phyloP scores from a whole-genome alignment of 1,140 invertebrate species.

The Planococcus citri region DNA sequence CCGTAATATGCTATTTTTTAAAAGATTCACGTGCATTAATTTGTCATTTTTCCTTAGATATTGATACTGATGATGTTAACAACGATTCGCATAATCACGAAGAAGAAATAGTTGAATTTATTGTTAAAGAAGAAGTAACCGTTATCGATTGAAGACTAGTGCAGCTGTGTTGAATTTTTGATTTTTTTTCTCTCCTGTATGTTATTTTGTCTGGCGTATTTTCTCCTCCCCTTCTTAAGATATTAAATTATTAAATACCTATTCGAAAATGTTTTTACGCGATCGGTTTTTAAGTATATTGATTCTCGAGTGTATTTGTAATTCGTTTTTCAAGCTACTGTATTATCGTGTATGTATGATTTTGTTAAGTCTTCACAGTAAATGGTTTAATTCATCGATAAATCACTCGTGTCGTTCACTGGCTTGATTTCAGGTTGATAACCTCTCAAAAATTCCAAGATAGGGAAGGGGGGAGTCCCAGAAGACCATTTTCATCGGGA shows the following conservation, averaged over 20 bases:
- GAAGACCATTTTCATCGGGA: too few relatives aligned
- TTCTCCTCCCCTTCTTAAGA: too few relatives aligned
- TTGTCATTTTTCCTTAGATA: conserved; percentile 46
- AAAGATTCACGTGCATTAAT: not conserved
- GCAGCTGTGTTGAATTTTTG: conserved; percentile 15
- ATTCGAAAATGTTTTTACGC: not conserved
- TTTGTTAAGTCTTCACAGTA: not conserved
- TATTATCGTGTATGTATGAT: not conserved
- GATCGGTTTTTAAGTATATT: not conserved
- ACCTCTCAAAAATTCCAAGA: too few relatives aligned
- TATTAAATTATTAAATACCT: too few relatives aligned
- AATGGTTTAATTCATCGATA: not conserved
- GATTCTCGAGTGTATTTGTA: not conserved
- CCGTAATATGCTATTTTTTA: too few relatives aligned
- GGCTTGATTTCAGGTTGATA: too few relatives aligned
- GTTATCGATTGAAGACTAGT: conserved; percentile 44
- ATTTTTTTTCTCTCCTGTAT: not conserved
- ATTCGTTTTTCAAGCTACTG: not conserved
- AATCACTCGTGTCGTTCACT: too few relatives aligned
- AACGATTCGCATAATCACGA: conserved; percentile 76
- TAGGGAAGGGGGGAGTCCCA: too few relatives aligned
- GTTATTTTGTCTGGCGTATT: not conserved
- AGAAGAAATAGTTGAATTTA: conserved; percentile 93
- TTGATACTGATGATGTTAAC: conserved; percentile 83
- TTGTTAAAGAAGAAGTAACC: conserved; percentile 88